Evolutionary conservation across 2,113 vertebrate genomes (phyloP).

Genomic region (Phrynosoma blainvillii): DNA sequence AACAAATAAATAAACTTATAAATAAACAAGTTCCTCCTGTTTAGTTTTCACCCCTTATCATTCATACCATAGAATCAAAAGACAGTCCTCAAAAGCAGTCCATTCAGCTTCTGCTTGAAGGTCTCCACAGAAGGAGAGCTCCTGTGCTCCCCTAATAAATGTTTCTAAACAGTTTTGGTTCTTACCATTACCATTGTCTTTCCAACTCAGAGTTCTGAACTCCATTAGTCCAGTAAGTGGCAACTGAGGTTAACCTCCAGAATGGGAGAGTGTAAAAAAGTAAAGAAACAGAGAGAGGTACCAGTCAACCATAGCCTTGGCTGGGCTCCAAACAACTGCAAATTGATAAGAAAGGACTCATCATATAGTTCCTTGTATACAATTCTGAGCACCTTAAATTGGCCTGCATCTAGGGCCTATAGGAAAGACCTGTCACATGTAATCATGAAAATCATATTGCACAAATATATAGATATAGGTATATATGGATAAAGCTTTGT

Average conservation of each 20-base stretch:
- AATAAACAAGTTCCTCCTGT: too few species aligned
- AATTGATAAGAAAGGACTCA: not conserved
- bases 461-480: not conserved
- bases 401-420: not conserved
- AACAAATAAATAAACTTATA: too few species aligned
- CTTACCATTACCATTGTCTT: not conserved
- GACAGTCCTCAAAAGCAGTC: not conserved
- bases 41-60: too few species aligned
- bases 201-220: not conserved
- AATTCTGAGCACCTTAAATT: not conserved
- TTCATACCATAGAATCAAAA: too few species aligned
- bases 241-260: not conserved
- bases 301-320: not conserved
- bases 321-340: not conserved
- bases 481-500: not conserved
- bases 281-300: not conserved
- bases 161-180: not conserved
- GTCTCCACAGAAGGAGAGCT: not conserved
- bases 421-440: not conserved
- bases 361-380: not conserved
- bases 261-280: not conserved
- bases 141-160: not conserved
- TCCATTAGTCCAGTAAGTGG: not conserved
- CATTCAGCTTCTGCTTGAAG: not conserved
- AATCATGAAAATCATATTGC: not conserved